Evolutionary conservation across 2,888 invertebrate genomes (phyloP).

Genomic region (Hypolimnas misippus): DNA sequence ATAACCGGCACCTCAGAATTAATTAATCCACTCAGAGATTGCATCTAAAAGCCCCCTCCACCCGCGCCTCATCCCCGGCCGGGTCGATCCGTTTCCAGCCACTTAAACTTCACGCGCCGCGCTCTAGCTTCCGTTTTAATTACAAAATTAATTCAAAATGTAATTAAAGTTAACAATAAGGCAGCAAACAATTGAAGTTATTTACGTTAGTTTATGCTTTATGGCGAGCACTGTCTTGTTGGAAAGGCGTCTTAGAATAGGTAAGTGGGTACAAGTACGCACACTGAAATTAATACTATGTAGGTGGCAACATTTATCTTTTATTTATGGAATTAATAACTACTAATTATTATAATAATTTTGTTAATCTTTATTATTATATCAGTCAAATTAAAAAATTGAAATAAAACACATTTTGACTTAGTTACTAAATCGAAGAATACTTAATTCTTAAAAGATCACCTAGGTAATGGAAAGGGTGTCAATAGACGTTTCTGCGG

Average conservation of each 20-base stretch:
- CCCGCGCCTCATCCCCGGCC: slow-evolving; percentile 47
- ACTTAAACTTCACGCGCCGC: slow-evolving; percentile 84
- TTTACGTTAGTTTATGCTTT: slow-evolving; percentile 83
- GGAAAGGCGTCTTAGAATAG: slow-evolving; percentile 55
- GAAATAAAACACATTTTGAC: background rate
- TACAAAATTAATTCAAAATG: slow-evolving; percentile 86
- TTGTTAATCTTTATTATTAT: too few relatives aligned
- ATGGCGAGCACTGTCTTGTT: slow-evolving; percentile 58
- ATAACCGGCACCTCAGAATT: slow-evolving; percentile 84
- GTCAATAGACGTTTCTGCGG: slow-evolving; percentile 46
- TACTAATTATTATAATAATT: too few relatives aligned
- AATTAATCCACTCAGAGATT: slow-evolving; percentile 84
- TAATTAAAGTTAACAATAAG: slow-evolving; percentile 86
- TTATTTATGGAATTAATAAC: background rate
- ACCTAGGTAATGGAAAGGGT: slow-evolving; percentile 37
- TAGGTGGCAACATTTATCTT: background rate
- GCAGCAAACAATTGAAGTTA: slow-evolving; percentile 85
- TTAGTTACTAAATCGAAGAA: background rate
- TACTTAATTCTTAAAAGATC: slow-evolving; percentile 27
- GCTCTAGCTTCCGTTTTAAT: slow-evolving; percentile 85
- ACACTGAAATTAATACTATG: slow-evolving; percentile 2
- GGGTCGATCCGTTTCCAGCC: slow-evolving; percentile 83
- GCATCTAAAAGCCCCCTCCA: slow-evolving; percentile 72
- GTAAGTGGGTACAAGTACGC: background rate
- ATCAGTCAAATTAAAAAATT: background rate